Conservation (phyloP, 2,113 vertebrate genomes). For the Anser brachyrhynchus region DNA sequence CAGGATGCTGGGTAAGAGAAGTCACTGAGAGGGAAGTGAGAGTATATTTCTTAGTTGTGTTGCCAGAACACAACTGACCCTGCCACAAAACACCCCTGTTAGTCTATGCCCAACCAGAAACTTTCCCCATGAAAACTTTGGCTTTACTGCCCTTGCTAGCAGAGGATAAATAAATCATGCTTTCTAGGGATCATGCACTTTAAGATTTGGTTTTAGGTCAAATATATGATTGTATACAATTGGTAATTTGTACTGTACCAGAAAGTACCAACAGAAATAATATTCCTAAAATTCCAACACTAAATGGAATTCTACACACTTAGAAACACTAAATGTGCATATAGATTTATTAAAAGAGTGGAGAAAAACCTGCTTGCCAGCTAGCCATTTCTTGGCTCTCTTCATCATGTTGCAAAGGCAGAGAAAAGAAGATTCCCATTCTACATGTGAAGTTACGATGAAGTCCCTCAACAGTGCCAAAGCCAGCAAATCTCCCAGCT, state of each 20-base stretch:
- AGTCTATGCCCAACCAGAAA: neutral
- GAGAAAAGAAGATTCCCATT: neutral
- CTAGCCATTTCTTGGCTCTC: neutral
- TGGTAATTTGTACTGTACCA: neutral
- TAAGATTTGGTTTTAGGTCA: neutral
- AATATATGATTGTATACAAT: neutral
- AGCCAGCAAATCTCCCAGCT: neutral
- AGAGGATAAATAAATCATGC: neutral
- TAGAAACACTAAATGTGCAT: rapidly evolving
- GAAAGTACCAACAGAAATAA: neutral
- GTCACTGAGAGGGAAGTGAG: neutral
- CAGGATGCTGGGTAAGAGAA: neutral
- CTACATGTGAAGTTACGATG: neutral
- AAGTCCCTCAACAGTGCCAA: neutral
- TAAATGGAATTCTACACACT: too few relatives aligned
- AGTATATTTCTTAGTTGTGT: neutral
- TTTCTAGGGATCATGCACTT: neutral
- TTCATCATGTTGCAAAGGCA: neutral
- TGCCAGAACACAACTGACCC: neutral
- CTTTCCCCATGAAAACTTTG: neutral
- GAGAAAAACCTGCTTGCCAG: neutral
- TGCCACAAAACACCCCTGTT: neutral
- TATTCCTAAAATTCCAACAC: neutral
- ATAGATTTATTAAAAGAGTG: neutral
- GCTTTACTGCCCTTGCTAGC: neutral